These are phyloP conservation scores for Trissolcus basalis DNA, from an alignment of 1,140 invertebrate genomes.

Conservation along the genomic window DNA sequence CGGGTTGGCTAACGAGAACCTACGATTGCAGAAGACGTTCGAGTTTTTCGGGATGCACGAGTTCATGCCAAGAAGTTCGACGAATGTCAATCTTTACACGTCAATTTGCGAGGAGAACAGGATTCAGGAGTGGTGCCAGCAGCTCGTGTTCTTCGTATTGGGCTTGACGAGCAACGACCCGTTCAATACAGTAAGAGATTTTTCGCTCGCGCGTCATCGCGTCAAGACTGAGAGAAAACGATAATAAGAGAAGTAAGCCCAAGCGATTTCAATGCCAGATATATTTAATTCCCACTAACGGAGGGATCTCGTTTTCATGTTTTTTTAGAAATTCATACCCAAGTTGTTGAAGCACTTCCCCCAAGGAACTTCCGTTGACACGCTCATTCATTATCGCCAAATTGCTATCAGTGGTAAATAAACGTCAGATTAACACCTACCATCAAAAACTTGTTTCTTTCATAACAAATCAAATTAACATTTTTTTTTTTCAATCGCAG, in stretches of 20 bases:
- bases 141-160: slow-evolving; percentile 74
- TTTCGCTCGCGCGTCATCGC: slow-evolving; percentile 57
- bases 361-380: slow-evolving; percentile 75
- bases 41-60: slow-evolving; percentile 62
- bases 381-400: slow-evolving; percentile 75
- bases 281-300: slow-evolving; percentile 41
- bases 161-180: slow-evolving; percentile 58
- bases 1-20: too few species aligned
- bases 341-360: slow-evolving; percentile 75
- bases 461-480: too few species aligned
- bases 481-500: slow-evolving; percentile 17
- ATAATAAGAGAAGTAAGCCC: slow-evolving; percentile 54
- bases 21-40: slow-evolving; percentile 61
- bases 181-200: slow-evolving; percentile 62
- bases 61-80: slow-evolving; percentile 59
- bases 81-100: slow-evolving; percentile 44
- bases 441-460: background rate
- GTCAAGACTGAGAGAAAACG: slow-evolving; percentile 54
- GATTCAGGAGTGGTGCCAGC: slow-evolving; percentile 77
- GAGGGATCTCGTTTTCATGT: slow-evolving; percentile 21
- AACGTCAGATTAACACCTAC: background rate
- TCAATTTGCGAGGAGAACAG: slow-evolving; percentile 59
- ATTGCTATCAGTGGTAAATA: slow-evolving; percentile 67
- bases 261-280: slow-evolving; percentile 46
- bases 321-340: slow-evolving; percentile 69